phyloP scores from a whole-genome alignment of 2,888 invertebrate species.

The Dysmachus trigonus region DNA sequence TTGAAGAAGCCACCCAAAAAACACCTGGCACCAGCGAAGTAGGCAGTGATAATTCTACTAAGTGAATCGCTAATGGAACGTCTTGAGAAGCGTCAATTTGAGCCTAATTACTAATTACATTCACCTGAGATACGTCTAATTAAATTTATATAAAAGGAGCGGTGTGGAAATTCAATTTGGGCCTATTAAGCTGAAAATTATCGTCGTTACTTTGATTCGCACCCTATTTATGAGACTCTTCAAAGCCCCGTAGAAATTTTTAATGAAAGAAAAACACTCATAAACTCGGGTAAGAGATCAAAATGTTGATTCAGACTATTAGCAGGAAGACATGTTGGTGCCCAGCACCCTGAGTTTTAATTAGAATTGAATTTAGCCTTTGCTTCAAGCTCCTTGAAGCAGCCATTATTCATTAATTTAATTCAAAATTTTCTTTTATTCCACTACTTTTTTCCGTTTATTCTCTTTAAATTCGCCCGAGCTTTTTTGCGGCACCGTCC shows the following conservation, averaged over 20 bases:
- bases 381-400: background rate
- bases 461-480: background rate
- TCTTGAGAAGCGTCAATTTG: constrained; percentile 1
- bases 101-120: constrained; percentile 17
- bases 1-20: background rate
- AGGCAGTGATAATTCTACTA: constrained; percentile 20
- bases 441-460: background rate
- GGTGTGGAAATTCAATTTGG: constrained; percentile 9
- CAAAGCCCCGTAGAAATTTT: background rate
- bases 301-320: background rate
- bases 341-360: background rate
- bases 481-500: background rate
- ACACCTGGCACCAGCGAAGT: background rate
- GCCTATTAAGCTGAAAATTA: background rate
- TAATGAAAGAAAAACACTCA: background rate
- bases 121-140: constrained; percentile 19
- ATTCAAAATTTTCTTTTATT: background rate
- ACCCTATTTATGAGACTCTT: background rate
- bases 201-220: constrained; percentile 1
- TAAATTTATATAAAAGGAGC: background rate
- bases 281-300: background rate
- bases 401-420: no score
- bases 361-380: background rate
- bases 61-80: constrained; percentile 12
- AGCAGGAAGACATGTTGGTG: background rate